Base-by-base conservation (phyloP, 1,140 invertebrate species). In the Drosophila burlai region DNA sequence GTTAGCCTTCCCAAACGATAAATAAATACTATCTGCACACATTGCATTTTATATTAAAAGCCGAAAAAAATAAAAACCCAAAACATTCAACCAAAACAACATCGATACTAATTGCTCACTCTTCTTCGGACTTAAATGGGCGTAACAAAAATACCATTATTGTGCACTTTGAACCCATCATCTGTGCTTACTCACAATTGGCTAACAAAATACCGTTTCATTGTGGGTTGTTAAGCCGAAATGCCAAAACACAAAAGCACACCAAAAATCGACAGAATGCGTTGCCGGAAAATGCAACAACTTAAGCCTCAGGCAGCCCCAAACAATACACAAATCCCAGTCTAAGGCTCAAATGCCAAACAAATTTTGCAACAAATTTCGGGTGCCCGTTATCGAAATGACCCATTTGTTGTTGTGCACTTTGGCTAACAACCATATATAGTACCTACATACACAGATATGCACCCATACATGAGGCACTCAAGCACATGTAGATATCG, bases 291-390 rank as follows among this genome's bases (percentile, higher is more conserved):
- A 68, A 52, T 66, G 62, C 66, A 72, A 76, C 47, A 76, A 76
- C 72, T 76, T 76, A 76, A 76, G 71, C 60, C 42, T 36, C 45
- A 38, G 42, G 29, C 49, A 40, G 47, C 47, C 63, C 16, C 47
- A 24, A 31, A 71, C 67, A 71, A 68, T 55, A 31, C 64, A 55
- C 31, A 76, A 57, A 47, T 54, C 69, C 59, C 21, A 75, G 54
- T 29, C 42, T 75, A 26, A 8, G 60, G 71, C 61, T 50, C 74
- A 64, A 76, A 64, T 65, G 54, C 52, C 61, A 66, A 50, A 79
- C 84, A 78, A 81, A 86, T 80, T 82, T 71, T 80, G 63, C 71
- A 65, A 83, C 80, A 86, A 73, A 76, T 76, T 86, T 62, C 68
- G n/a, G 29, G 16, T 0, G 1, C 68, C 68, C 55, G 69, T 75